Base-by-base conservation (phyloP, 2,113 vertebrate species). In the Machaerirhynchus nigripectus region DNA sequence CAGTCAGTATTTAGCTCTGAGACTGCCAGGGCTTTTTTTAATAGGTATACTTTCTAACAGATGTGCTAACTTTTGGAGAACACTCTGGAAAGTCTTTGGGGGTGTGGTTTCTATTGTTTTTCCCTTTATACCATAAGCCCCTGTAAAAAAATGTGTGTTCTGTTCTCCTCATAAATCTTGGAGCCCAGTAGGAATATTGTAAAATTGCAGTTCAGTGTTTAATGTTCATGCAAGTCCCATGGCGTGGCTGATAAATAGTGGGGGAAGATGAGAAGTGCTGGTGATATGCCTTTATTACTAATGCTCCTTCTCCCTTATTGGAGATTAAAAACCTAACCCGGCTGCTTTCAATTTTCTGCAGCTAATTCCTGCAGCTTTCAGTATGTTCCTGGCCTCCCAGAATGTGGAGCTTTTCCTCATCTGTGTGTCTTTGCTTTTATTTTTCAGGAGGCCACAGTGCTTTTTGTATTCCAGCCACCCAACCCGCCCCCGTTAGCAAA, bases 371-470 rank as follows among this genome's bases (percentile, higher is more conserved):
- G 85, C 74, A 57, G 37, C 75, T 73, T 55, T 27, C 84, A 44
- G 33, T 35, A 7, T n/a, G 55, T n/a, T 70, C 47, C 49, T 75
- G 95, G 71, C 92, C 87, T 93, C 91, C 89, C 75, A 52, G 16
- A 71, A 73, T 31, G 18, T 60, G 35, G 64, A 94, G 88, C 31
- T 94, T 85, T 97, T 87, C 82, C 67, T 92, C 89, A 93, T 86
- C 92, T 86, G 49, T 90, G 8, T 97, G 20, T 98, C 94, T 98
- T 80, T 98, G 96, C 60, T 94, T 95, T 97, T 98, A 61, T 94
- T 96, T 96, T 98, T 91, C 98, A 99, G 98, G 97, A 90, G 91
- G 97, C 93, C 97, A 92, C 90, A 93, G 95, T 95, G 92, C 93
- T 97, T 97, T 96, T 97, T 96, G 91, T 97, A 93, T 97, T 97